These are phyloP conservation scores for Acrocyrtus sp. DNA, from an alignment of 2,888 invertebrate genomes.

Conservation along the genomic window DNA sequence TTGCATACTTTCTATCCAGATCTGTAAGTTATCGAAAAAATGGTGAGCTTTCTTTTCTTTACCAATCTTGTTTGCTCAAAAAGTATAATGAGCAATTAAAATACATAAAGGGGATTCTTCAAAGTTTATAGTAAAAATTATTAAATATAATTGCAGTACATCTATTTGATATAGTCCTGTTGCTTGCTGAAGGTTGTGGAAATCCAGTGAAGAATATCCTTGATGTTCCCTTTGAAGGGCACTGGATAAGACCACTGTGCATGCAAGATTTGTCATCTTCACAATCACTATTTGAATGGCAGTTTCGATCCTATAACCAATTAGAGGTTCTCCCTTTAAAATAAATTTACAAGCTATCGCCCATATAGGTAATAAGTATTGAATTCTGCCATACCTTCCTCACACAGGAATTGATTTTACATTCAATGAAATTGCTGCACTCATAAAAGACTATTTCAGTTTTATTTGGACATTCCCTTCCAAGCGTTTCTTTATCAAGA, in stretches of 20 bases:
- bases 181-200: background rate
- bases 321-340: too few species aligned
- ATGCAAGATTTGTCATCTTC: slow-evolving; percentile 9
- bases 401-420: slow-evolving; percentile 44
- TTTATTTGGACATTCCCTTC: background rate
- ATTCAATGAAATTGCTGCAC: slow-evolving; percentile 44
- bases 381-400: too few species aligned
- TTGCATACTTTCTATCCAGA: slow-evolving; percentile 6
- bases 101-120: too few species aligned
- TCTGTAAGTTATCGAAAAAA: too few species aligned
- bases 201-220: slow-evolving; percentile 48
- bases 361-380: too few species aligned
- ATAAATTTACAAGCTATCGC: too few species aligned
- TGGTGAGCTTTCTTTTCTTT: too few species aligned
- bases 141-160: slow-evolving; percentile 16
- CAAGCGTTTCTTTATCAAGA: too few species aligned
- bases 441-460: slow-evolving; percentile 24
- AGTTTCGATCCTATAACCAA: slow-evolving; percentile 8
- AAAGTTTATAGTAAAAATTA: too few species aligned
- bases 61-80: too few species aligned
- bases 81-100: too few species aligned
- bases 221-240: slow-evolving; percentile 3
- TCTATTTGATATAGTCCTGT: slow-evolving; percentile 19
- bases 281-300: slow-evolving; percentile 12
- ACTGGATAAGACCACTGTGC: slow-evolving; percentile 40